Conservation (phyloP, 2,113 vertebrate genomes). For the Xenopus borealis region DNA sequence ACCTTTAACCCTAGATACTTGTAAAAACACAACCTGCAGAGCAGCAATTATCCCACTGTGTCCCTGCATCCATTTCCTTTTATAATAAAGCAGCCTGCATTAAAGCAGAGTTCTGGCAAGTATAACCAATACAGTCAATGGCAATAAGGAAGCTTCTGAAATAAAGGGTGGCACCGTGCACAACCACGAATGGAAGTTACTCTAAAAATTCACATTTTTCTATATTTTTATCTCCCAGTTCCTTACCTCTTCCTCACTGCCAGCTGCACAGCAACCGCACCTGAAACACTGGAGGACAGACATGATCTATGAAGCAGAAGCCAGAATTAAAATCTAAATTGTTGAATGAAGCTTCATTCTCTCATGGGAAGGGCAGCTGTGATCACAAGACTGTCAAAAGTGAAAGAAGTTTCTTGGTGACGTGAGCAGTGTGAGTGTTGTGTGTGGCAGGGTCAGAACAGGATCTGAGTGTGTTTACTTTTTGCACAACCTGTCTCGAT, state of each 20-base stretch:
- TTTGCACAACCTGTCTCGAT: neutral
- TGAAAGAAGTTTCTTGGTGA: constrained; percentile 10
- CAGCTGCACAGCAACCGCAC: constrained; percentile 10
- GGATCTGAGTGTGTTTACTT: constrained; percentile 2
- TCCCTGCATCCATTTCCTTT: too few species aligned
- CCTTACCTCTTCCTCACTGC: constrained; percentile 28
- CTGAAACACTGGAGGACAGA: neutral
- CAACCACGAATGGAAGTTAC: too few species aligned
- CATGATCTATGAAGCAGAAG: neutral
- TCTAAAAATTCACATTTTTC: too few species aligned
- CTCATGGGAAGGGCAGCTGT: neutral
- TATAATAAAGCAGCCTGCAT: too few species aligned
- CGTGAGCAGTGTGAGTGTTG: neutral
- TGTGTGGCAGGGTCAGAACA: neutral
- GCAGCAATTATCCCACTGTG: too few species aligned
- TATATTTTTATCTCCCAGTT: too few species aligned
- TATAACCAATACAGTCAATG: too few species aligned
- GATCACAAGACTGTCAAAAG: constrained; percentile 18
- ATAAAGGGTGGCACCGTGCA: too few species aligned
- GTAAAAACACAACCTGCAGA: too few species aligned
- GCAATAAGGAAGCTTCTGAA: too few species aligned
- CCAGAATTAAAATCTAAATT: neutral
- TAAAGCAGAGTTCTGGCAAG: too few species aligned
- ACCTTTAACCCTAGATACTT: too few species aligned
- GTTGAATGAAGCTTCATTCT: neutral